These are phyloP conservation scores for Myxocyprinus asiaticus DNA, from an alignment of 2,113 vertebrate genomes.

Conservation along the genomic window DNA sequence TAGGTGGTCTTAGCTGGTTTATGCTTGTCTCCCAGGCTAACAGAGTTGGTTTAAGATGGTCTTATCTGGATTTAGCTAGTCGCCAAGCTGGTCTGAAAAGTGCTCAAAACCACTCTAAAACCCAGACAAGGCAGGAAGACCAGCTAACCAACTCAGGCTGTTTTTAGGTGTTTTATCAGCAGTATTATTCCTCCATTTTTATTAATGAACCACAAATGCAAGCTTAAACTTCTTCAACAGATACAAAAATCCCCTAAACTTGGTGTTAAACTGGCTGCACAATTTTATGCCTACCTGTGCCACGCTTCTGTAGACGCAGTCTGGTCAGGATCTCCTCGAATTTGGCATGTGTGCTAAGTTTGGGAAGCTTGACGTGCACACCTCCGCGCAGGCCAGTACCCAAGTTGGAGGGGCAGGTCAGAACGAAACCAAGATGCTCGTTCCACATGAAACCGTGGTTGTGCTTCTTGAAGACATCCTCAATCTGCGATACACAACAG, in stretches of 20 bases:
- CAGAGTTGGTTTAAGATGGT: too few relatives aligned
- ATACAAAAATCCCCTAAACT: too few relatives aligned
- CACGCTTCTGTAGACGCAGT: constrained; percentile 94
- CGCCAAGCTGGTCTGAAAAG: too few relatives aligned
- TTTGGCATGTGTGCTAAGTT: constrained; percentile 92
- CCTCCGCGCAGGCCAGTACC: constrained; percentile 92
- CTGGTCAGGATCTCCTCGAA: constrained; percentile 90
- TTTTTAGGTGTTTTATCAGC: too few relatives aligned
- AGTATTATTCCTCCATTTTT: background rate
- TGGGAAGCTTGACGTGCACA: constrained; percentile 88
- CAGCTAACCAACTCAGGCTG: too few relatives aligned
- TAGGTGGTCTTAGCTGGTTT: too few relatives aligned
- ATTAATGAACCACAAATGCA: background rate
- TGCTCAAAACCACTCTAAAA: too few relatives aligned
- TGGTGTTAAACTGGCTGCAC: too few relatives aligned
- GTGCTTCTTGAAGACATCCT: constrained; percentile 90
- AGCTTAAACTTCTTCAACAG: too few relatives aligned
- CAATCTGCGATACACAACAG: constrained; percentile 79
- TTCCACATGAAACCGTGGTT: constrained; percentile 94
- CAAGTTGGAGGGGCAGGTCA: constrained; percentile 94
- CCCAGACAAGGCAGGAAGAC: too few relatives aligned
- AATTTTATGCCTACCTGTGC: constrained; percentile 79
- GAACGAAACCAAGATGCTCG: constrained; percentile 89
- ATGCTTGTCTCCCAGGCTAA: too few relatives aligned
- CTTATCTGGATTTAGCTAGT: too few relatives aligned